phyloP scores from a whole-genome alignment of 35 echinoderm and acorn worm genomes.

The Anneissia japonica region DNA sequence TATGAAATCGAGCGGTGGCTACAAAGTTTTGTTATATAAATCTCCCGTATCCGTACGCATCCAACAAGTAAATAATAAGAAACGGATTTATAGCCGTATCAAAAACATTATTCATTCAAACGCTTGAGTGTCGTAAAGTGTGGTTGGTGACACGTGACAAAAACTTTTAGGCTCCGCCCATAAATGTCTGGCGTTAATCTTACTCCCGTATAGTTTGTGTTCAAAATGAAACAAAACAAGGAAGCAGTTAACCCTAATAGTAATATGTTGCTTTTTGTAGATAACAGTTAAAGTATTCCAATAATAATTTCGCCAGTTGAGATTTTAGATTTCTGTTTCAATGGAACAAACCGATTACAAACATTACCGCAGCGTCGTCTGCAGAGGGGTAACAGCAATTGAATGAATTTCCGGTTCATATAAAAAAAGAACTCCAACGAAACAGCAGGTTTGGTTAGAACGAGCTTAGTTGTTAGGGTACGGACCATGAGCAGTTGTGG shows the following conservation, averaged over 20 bases:
- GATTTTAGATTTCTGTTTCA: background rate
- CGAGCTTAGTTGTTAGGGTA: background rate
- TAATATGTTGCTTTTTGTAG: background rate
- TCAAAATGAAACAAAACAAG: background rate
- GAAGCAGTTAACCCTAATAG: background rate
- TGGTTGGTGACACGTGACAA: background rate
- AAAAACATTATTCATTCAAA: no score
- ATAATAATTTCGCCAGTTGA: background rate
- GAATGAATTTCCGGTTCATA: background rate
- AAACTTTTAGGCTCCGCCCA: background rate
- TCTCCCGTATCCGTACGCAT: no score
- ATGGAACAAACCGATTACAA: background rate
- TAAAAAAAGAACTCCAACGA: background rate
- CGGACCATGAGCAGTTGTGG: background rate
- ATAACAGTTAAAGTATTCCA: background rate
- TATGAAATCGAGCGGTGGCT: no score
- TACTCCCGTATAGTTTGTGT: background rate
- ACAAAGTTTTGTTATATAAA: no score
- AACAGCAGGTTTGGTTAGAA: background rate
- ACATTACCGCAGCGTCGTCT: background rate
- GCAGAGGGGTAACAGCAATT: background rate
- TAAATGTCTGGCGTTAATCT: background rate
- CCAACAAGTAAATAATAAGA: no score
- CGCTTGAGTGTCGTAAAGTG: background rate
- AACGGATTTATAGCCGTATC: background rate